Base-by-base conservation (phyloP, 2,113 vertebrate species). In the Phaethon lepturus region DNA sequence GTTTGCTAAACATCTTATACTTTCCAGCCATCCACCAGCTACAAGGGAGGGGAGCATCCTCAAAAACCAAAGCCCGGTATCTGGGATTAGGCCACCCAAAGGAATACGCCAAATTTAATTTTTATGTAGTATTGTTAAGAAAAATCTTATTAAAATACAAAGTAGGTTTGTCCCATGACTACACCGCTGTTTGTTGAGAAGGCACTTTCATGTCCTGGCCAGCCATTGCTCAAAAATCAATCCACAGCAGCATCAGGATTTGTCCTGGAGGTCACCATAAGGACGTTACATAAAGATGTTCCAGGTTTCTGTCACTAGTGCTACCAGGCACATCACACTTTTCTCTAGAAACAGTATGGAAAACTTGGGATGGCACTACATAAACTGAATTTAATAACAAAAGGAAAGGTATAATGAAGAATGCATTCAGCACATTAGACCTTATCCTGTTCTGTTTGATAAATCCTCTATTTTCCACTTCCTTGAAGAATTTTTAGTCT, bases 1-100 rank as follows among this genome's bases (percentile, higher is more conserved):
- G 55, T 50, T 45, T 69, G 33, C 86, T 71, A 35, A 10, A 18
- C 31, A 16, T 11, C 68, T 53, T 13, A 31, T 1, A 38, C 68
- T 40, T 62, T 35, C 52, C 35, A 80, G 5, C 22, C 7, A 1
- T 20, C 20, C 56, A 77, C 0, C 1, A 58, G 1, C 10, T 50
- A 63, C 45, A 71, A 42, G 7, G 29, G 23, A 88, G 81, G 86
- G 47, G 13, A 67, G 50, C 35, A 84, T n/a, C 49, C 72, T 88
- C 71, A 73, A n/a, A 63, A 88, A 24, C 3, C 15, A 3, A 81
- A 71, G 12, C 38, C 47, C 45, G 47, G 1, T 63, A 42, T 47
- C n/a, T 73, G 44, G 42, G 38, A 76, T 40, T 33, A 86, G 62
- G 68, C 40, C n/a, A 80, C 55, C 16, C 42, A 62, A 80, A 80